Evolutionary conservation across 2,797 vertebrate genomes (phyloP), one percentile per base, ranked within the genome.

Genomic region (Cetoscarus ocellatus): DNA sequence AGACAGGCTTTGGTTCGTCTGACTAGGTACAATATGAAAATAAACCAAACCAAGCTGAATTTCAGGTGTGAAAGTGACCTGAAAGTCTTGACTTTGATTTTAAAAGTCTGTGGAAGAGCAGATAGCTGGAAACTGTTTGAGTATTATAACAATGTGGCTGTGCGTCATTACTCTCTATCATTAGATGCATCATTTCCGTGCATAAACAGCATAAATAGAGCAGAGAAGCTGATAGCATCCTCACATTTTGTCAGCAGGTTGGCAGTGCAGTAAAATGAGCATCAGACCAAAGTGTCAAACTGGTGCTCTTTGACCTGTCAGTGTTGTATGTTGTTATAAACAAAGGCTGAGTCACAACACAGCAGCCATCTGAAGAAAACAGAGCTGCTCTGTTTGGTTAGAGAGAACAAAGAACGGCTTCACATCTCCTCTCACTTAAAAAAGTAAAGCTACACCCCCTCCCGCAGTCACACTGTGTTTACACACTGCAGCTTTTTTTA

Each of bases 361-460:
- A 67, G 68, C 67, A 71, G 5, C 52, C 73, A 66, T 76, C 70
- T 79, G 63, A 50, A 5, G 71, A 47, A 71, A 83, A 73, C 79
- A 78, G 52, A 54, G n/a, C 80, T 51, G 67, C 62, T 62, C 70
- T 65, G 59, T 70, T 53, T 58, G 64, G 61, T 58, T 53, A 76
- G 65, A 18, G 58, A 67, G 64, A 80, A 70, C 52, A 70, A 86
- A 73, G 19, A 50, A 59, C 45, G 56, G 62, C 74, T 61, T 53
- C 73, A 57, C 61, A 51, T 77, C 67, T 75, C 55, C 11, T 5
- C 67, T 79, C 53, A 27, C 74, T 60, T 36, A 38, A 75, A 65
- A 42, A 80, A 78, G 70, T 19, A 70, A 64, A 73, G 64, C 51
- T 15, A 27, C 51, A 53, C 9, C 19, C 53, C 11, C 11, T 27